These are phyloP conservation scores for Thunnus albacares DNA, from an alignment of 2,797 vertebrate genomes.

Conservation along the genomic window DNA sequence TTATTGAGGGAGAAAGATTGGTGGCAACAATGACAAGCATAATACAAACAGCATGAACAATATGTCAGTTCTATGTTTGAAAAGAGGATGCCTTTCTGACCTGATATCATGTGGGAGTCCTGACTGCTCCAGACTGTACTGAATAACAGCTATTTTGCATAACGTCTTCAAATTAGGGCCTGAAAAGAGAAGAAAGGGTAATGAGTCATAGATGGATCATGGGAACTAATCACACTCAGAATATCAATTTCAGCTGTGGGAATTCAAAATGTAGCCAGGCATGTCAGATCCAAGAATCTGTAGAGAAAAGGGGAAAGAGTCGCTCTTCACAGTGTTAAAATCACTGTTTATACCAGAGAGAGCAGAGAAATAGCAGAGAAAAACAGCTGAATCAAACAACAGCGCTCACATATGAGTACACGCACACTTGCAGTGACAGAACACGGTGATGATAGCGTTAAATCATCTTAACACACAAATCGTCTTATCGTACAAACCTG, in stretches of 20 bases:
- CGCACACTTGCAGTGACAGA: not conserved
- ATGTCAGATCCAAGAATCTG: conserved; percentile 27
- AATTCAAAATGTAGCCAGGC: conserved; percentile 37
- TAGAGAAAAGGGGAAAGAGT: conserved; percentile 28
- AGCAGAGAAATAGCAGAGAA: not conserved
- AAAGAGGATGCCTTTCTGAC: conserved; percentile 78
- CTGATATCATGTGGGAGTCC: conserved; percentile 98
- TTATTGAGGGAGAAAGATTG: conserved; percentile 31
- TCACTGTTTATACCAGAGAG: not conserved
- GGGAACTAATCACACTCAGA: conserved; percentile 44
- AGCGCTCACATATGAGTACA: conserved; percentile 4
- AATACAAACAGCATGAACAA: conserved; percentile 53
- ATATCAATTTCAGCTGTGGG: conserved; percentile 52
- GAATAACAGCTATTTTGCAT: conserved; percentile 99
- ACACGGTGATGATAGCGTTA: conserved; percentile 7
- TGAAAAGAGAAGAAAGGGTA: conserved; percentile 72
- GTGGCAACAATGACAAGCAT: conserved; percentile 40
- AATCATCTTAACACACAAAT: conserved; percentile 1
- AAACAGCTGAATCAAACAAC: conserved; percentile 35
- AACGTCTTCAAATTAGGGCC: conserved; percentile 98
- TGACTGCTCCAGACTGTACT: conserved; percentile 97
- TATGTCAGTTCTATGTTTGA: conserved; percentile 37
- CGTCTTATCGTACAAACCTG: conserved; percentile 9
- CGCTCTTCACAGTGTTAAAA: conserved; percentile 6
- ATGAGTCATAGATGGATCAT: conserved; percentile 58